Base-by-base conservation (phyloP, 2,797 vertebrate genomes). In the Pterois miles region DNA sequence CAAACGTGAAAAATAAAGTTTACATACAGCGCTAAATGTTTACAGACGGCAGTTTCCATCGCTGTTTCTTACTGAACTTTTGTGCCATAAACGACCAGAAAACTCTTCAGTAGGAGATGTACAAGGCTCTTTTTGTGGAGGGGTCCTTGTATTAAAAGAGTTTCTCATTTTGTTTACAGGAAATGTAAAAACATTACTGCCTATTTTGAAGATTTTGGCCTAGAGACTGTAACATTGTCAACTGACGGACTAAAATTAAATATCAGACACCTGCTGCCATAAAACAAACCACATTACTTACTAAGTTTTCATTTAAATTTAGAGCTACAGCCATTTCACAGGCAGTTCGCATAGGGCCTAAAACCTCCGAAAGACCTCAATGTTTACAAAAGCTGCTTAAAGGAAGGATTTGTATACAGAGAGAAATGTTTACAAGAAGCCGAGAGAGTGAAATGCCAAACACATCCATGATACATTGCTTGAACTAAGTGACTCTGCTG, bases 1-100 rank as follows among this genome's bases (percentile, higher is more conserved):
- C 29, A 25, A 38, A 75, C 33, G 56, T 69, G 74, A 48, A 58
- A 59, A 54, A 38, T 27, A 62, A 91, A 86, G 94, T 94, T 95
- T 95, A 95, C 93, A 92, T 83, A 2, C 63, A 58, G 65, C 73
- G 31, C 87, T 92, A 83, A 87, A 91, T 93, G 94, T 96, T 96
- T 95, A 94, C 95, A 93, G 66, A 84, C 27, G 10, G 33, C 78
- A 64, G 48, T 71, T 80, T 83, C 76, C 82, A 76, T 81, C 0
- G 58, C 69, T 63, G 63, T 81, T 79, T 82, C 83, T 78, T 56
- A 33, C 25, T 29, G 73, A 63, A 85, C 65, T 57, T 66, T 78
- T 13, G 84, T 87, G 88, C 87, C 83, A 85, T 85, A 65, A 72
- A 63, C 43, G 14, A 54, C 73, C 52, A 23, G 53, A 84, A 67